These are phyloP conservation scores for Sebastes matsubarae DNA, from an alignment of 2,797 vertebrate species.

Conservation along the genomic window DNA sequence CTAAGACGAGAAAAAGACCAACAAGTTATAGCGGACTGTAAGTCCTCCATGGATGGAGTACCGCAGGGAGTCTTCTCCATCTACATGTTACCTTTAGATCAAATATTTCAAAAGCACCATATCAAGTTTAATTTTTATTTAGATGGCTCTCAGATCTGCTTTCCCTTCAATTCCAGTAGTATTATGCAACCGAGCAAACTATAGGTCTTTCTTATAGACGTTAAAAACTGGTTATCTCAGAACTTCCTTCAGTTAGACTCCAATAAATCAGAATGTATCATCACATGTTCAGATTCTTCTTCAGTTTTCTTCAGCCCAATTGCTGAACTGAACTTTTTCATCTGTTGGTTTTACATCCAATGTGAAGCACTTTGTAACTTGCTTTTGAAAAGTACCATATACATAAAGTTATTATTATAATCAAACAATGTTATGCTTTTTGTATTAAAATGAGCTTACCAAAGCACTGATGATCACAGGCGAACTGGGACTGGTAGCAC, in stretches of 20 bases:
- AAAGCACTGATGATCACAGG: slow-evolving; percentile 73
- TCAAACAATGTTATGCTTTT: neutral
- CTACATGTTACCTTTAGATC: neutral
- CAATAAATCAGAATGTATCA: neutral
- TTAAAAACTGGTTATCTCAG: neutral
- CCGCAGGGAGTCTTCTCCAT: neutral
- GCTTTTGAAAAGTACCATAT: neutral
- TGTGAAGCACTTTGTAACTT: neutral
- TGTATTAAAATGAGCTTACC: slow-evolving; percentile 61
- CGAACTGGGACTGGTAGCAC: slow-evolving; percentile 83
- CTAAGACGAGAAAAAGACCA: slow-evolving; percentile 63
- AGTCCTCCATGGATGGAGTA: neutral
- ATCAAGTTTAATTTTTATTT: neutral
- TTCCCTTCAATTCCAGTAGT: neutral
- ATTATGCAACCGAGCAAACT: neutral
- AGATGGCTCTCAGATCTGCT: accelerated
- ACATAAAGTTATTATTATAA: neutral
- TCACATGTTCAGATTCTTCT: neutral
- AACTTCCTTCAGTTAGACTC: neutral
- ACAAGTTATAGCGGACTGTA: neutral
- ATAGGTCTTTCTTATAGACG: neutral
- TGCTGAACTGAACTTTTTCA: neutral
- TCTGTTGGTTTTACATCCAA: neutral
- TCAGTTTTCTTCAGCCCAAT: no score
- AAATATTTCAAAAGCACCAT: neutral